A percentile compares a stretch with the other conserved stretches of the same genome.
Evolutionary conservation across 2,888 invertebrate genomes (phyloP).

Genomic region (Syrista parreyssii): DNA sequence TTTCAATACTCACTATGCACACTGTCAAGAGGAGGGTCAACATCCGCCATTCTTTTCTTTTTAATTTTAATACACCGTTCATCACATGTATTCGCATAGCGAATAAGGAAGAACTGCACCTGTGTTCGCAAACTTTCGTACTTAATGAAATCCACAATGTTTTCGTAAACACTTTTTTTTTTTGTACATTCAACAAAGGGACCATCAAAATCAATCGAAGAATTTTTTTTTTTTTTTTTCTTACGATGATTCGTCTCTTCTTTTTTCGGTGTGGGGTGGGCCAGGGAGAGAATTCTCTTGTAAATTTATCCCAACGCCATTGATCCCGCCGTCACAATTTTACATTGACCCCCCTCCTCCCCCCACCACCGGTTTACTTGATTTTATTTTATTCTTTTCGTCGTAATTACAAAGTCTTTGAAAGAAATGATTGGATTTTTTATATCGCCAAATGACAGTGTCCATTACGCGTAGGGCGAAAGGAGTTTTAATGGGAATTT

Average conservation of each 20-base stretch:
- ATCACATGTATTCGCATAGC: neutral
- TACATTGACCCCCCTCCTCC: neutral
- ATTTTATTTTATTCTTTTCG: constrained; percentile 1
- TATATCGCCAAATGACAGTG: neutral
- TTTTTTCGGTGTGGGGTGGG: neutral
- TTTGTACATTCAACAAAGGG: constrained; percentile 25
- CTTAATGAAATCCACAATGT: constrained; percentile 36
- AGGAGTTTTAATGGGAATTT: neutral
- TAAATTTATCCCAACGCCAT: neutral
- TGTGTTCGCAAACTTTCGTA: constrained; percentile 36
- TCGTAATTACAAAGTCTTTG: constrained; percentile 1
- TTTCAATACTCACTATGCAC: neutral
- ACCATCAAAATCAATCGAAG: constrained; percentile 17
- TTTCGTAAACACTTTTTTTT: constrained; percentile 14
- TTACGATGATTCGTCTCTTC: neutral
- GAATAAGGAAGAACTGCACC: constrained; percentile 12
- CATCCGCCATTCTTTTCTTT: constrained; percentile 1
- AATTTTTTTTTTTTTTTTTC: constrained; percentile 1
- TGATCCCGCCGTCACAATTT: neutral
- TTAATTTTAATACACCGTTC: neutral
- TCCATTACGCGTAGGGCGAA: neutral
- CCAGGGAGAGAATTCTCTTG: neutral
- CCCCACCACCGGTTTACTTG: constrained; percentile 17
- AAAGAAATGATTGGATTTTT: neutral
- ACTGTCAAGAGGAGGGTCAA: neutral